Conservation (phyloP, 1,140 invertebrate species). For the Drosophila sp. region DNA sequence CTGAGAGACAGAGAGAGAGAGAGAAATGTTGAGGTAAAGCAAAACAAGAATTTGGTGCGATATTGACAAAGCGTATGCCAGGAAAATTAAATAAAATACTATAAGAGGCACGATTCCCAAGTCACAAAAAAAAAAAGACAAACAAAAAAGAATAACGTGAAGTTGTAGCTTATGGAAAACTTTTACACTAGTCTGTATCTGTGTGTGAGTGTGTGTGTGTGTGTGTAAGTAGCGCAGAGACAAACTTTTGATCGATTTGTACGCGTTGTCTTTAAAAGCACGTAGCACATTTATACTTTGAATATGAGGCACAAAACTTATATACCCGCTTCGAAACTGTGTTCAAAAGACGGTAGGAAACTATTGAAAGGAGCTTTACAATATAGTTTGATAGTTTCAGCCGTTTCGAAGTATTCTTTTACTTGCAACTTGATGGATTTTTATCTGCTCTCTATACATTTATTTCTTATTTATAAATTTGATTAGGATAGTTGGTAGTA, state of each 20-base stretch:
- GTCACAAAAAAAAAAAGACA: conserved; percentile 16
- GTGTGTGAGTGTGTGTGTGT: conserved; percentile 23
- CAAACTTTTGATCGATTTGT: conserved; percentile 70
- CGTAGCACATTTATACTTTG: conserved; percentile 31
- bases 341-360: not conserved
- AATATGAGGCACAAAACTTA: conserved; percentile 18
- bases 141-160: conserved; percentile 59
- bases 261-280: conserved; percentile 60
- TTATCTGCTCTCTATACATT: not conserved
- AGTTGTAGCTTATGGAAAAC: conserved; percentile 68
- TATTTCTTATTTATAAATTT: not conserved
- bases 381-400: not conserved
- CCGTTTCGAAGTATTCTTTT: not conserved
- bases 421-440: not conserved
- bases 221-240: conserved; percentile 26
- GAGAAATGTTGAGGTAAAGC: not conserved
- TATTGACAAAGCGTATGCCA: conserved; percentile 80
- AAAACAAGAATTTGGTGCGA: conserved; percentile 37
- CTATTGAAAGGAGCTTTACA: not conserved
- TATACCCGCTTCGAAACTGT: no score
- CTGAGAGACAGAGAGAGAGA: not conserved
- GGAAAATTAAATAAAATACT: conserved; percentile 81
- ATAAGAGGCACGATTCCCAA: conserved; percentile 42
- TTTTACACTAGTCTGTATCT: conserved; percentile 26
- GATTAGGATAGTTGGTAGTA: no score